Evolutionary conservation across 2,797 vertebrate species (phyloP).

Genomic region (Linurgus olivaceus): DNA sequence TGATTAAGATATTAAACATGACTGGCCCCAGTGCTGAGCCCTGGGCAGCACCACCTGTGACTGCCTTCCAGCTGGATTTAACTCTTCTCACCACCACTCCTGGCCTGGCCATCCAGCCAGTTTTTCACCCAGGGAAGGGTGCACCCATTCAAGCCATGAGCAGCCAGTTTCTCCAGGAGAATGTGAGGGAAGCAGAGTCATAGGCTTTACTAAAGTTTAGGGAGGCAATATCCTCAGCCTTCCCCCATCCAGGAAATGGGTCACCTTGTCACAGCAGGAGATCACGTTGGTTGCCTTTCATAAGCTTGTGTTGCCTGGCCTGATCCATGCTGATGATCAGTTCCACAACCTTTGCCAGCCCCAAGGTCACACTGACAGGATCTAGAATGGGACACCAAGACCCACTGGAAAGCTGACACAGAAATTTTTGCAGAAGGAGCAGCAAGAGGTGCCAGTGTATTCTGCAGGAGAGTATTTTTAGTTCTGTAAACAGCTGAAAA

Average conservation of each 20-base stretch:
- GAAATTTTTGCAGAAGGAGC: neutral
- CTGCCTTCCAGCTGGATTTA: neutral
- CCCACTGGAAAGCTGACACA: neutral
- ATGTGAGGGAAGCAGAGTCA: neutral
- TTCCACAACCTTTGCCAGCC: neutral
- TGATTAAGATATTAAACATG: neutral
- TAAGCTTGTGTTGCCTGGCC: neutral
- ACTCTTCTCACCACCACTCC: neutral
- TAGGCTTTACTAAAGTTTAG: neutral
- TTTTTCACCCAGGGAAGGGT: neutral
- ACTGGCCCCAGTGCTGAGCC: neutral
- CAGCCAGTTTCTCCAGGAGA: neutral
- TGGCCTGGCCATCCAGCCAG: neutral
- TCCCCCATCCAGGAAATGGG: neutral
- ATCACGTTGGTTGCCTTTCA: neutral
- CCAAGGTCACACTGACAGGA: neutral
- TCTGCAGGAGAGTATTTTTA: constrained; percentile 12
- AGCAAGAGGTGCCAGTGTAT: neutral
- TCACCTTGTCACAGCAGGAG: neutral
- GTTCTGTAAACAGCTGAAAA: neutral
- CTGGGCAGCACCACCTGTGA: neutral
- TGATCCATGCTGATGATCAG: neutral
- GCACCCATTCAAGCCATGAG: neutral
- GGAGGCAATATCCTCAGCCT: neutral
- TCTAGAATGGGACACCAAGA: neutral